These are phyloP conservation scores for Siniperca obscura DNA, from an alignment of 2,797 vertebrate genomes.

Conservation along the genomic window DNA sequence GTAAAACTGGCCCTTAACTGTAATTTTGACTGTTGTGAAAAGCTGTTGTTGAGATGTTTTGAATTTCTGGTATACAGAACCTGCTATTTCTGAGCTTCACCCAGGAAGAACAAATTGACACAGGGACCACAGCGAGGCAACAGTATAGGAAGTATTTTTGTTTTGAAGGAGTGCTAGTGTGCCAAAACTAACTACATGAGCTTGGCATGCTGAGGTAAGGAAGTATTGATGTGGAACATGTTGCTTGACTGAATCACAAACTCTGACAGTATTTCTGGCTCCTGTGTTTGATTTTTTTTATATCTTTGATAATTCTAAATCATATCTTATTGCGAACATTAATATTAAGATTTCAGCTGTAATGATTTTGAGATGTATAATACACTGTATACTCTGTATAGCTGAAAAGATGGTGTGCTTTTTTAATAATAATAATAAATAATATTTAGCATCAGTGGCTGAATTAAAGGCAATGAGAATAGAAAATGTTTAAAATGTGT, in stretches of 20 bases:
- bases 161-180: neutral
- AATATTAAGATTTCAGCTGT: neutral
- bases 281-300: neutral
- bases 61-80: neutral
- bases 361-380: neutral
- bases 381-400: neutral
- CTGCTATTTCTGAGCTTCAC: neutral
- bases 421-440: neutral
- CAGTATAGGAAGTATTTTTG: neutral
- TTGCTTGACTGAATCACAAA: neutral
- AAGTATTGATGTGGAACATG: neutral
- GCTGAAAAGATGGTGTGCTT: neutral
- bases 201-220: neutral
- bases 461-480: slow-evolving; percentile 1
- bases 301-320: neutral
- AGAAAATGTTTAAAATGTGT: neutral
- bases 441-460: neutral
- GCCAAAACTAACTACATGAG: neutral
- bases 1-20: neutral
- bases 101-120: neutral
- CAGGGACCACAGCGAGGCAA: neutral
- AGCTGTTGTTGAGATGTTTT: neutral
- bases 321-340: neutral
- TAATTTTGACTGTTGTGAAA: neutral
- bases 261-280: slow-evolving; percentile 15